Evolutionary conservation across 2,888 invertebrate genomes (phyloP), one percentile per base, ranked within the genome.

Genomic region (Lottia gigantea): DNA sequence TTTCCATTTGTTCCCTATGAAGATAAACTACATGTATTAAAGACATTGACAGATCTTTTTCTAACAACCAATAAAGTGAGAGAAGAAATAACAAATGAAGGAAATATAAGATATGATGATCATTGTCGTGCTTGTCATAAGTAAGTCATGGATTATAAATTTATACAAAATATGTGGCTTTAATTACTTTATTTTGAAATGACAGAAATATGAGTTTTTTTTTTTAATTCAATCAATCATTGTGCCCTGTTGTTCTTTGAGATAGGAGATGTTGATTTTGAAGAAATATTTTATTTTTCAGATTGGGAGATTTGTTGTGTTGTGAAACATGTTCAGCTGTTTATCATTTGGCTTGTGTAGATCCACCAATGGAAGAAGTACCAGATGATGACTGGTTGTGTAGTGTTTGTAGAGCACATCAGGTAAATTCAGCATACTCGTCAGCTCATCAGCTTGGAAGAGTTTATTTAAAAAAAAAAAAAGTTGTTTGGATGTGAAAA

Each of bases 301-400:
- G 88, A 74, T 81, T 87, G 71, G 99, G 98, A 40, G 97, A 98
- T 88, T 91, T 99, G 66, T 90, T 99, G 15, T 98, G 98, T 87
- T 99, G 99, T 90, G 98, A 98, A 90, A 96, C 96, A 3, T 99
- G 99, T 86, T 96, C 98, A 25, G 98, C 98, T 45, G 97, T 98
- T 26, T 99, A 96, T 89, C 99, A 99, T 89, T 91, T 98, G 86
- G 95, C 95, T 84, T 99, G 99, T 90, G 95, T 97, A 67, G 96
- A 97, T 86, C 98, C 98, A 67, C 96, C 97, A 15, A 90, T 98
- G 86, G 92, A 94, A 66, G 94, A 97, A 89, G 96, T 98, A 64
- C 98, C 98, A 68, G 94, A 95, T 71, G 97, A 97, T 90, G 97
- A 97, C 85, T 98, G 98, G 98, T 94, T 96, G 83, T 99, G 99